Conservation (phyloP, 2,113 vertebrate genomes). For the Aplodontia rufa region DNA sequence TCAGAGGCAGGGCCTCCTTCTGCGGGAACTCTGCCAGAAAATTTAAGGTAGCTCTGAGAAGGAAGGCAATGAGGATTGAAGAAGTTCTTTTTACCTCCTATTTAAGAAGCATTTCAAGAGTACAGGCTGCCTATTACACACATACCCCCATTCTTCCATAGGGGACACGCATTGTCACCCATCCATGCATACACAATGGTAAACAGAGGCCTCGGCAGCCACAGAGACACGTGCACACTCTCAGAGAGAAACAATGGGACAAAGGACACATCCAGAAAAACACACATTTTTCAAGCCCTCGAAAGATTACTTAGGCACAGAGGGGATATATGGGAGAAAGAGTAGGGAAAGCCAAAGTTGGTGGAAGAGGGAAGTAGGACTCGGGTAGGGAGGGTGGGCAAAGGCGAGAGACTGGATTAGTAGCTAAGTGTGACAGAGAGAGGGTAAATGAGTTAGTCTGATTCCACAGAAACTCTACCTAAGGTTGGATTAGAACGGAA, state of each 20-base stretch:
- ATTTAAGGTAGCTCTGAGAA: slow-evolving; percentile 56
- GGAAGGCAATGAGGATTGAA: neutral
- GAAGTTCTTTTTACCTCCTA: neutral
- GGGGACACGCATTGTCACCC: neutral
- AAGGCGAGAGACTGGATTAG: slow-evolving; percentile 51
- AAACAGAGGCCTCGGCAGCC: slow-evolving; percentile 33
- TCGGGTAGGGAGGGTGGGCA: neutral
- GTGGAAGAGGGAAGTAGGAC: neutral
- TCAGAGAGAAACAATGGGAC: slow-evolving; percentile 43
- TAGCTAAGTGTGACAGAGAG: slow-evolving; percentile 51
- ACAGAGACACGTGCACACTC: neutral
- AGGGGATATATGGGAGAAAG: neutral
- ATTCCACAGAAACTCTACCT: slow-evolving; percentile 55
- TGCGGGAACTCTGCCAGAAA: slow-evolving; percentile 48
- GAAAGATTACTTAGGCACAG: neutral
- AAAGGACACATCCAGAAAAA: slow-evolving; percentile 43
- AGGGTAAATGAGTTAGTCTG: slow-evolving; percentile 53
- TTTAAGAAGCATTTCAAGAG: slow-evolving; percentile 17
- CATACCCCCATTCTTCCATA: neutral
- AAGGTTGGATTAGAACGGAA: slow-evolving; percentile 51
- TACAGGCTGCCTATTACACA: neutral
- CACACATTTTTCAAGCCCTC: slow-evolving; percentile 45
- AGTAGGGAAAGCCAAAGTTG: slow-evolving; percentile 8
- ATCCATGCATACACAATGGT: neutral
- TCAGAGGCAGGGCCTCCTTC: neutral